Percentiles rank a stretch among this genome's conserved stretches.
These are phyloP conservation scores for Laupala kohalensis DNA, from an alignment of 1,140 invertebrate genomes.

Conservation along the genomic window DNA sequence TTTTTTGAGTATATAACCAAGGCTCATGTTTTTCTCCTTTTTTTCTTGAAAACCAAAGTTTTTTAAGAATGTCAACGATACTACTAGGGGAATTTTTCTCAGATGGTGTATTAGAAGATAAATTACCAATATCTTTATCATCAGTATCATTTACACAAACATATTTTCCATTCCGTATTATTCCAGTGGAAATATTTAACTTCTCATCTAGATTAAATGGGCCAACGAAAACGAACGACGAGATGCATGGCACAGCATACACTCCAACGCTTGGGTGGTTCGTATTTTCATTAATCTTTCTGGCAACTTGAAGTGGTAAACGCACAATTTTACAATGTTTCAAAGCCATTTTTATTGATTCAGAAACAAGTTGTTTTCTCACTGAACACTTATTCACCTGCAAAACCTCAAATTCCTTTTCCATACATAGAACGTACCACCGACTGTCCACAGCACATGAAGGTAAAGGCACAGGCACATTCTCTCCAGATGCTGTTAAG, in stretches of 20 bases:
- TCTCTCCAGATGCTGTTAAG: background rate
- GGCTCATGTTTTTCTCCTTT: background rate
- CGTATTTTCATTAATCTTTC: background rate
- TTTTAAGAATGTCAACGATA: background rate
- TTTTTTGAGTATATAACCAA: background rate
- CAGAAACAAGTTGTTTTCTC: background rate
- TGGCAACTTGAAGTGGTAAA: background rate
- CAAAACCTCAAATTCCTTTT: background rate
- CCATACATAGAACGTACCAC: background rate
- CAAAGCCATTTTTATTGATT: background rate
- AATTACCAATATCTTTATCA: background rate
- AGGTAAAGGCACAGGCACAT: background rate
- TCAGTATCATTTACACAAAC: background rate
- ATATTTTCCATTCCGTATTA: background rate
- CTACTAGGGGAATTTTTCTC: background rate
- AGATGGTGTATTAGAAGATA: background rate
- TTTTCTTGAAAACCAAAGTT: background rate
- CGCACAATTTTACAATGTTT: slow-evolving; percentile 1
- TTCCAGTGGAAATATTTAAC: background rate
- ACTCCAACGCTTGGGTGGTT: background rate
- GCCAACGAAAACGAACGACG: background rate
- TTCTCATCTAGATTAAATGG: background rate
- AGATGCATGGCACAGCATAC: background rate
- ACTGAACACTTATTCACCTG: background rate
- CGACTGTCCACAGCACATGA: background rate